phyloP scores from a whole-genome alignment of 1,140 invertebrate species.

The Glomeris maerens region DNA sequence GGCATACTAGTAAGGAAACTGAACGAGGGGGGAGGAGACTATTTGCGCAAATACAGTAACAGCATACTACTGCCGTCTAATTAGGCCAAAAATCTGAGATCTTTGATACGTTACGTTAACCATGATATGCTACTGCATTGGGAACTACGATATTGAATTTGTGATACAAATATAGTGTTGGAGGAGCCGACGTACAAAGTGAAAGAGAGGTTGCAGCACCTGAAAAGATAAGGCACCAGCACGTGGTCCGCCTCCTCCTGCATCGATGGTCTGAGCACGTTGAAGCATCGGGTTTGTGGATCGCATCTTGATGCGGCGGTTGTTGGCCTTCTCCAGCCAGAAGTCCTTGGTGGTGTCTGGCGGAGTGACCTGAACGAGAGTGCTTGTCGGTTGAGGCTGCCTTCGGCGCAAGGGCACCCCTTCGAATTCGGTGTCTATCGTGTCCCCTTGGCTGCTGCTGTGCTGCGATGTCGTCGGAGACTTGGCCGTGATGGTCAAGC shows the following conservation, averaged over 20 bases:
- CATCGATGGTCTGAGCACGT: too few species aligned
- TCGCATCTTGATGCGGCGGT: background rate
- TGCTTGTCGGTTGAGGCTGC: background rate
- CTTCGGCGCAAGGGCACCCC: constrained; percentile 11
- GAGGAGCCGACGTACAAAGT: background rate
- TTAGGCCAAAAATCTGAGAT: too few species aligned
- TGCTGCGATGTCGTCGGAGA: constrained; percentile 12
- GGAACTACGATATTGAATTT: too few species aligned
- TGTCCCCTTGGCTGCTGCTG: constrained; percentile 10
- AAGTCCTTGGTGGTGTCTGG: constrained; percentile 6
- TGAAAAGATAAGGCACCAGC: background rate
- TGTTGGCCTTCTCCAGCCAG: constrained; percentile 7
- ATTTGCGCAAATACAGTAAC: too few species aligned
- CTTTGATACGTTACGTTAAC: too few species aligned
- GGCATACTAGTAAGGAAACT: too few species aligned
- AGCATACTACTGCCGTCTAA: too few species aligned
- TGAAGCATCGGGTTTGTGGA: too few species aligned
- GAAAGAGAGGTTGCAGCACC: background rate
- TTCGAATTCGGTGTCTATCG: constrained; percentile 15
- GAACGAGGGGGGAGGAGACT: too few species aligned
- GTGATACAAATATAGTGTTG: too few species aligned
- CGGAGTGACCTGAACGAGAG: constrained; percentile 5
- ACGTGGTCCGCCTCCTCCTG: background rate
- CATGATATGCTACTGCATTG: too few species aligned
- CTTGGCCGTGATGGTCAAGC: constrained; percentile 23